Evolutionary conservation across 37 sponge, comb jelly and placozoan genomes (phyloP).

Genomic region (Mnemiopsis leidyi): DNA sequence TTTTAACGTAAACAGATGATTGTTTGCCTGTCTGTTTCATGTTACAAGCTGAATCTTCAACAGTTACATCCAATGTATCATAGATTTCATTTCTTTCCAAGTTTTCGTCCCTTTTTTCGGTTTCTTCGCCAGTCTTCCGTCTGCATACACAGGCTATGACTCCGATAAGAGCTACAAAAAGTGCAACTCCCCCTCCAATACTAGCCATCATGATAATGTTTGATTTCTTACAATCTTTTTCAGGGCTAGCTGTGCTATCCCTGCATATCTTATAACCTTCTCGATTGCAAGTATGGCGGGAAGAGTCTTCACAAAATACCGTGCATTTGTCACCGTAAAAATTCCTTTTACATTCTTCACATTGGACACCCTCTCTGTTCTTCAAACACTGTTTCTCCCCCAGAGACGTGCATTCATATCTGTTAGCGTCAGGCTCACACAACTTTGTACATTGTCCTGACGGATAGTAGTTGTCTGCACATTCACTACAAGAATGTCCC

Average conservation of each 20-base stretch:
- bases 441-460: not conserved
- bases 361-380: not conserved
- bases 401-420: not conserved
- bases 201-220: not conserved
- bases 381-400: not conserved
- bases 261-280: not conserved
- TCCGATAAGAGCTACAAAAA: not conserved
- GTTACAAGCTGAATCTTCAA: too few relatives aligned
- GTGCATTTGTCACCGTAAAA: not conserved
- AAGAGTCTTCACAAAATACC: not conserved
- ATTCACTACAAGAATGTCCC: not conserved
- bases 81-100: too few relatives aligned
- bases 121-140: too few relatives aligned
- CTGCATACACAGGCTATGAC: not conserved
- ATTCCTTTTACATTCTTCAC: not conserved
- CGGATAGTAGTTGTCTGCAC: not conserved
- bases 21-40: too few relatives aligned
- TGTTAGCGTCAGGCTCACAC: not conserved
- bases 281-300: not conserved
- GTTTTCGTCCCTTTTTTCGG: too few relatives aligned
- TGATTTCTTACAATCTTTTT: not conserved
- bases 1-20: too few relatives aligned
- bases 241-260: not conserved
- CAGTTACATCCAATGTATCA: too few relatives aligned
- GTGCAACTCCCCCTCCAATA: not conserved